These are phyloP conservation scores for Stenopsyche tienmushanensis DNA, from an alignment of 1,140 invertebrate species.

Conservation along the genomic window DNA sequence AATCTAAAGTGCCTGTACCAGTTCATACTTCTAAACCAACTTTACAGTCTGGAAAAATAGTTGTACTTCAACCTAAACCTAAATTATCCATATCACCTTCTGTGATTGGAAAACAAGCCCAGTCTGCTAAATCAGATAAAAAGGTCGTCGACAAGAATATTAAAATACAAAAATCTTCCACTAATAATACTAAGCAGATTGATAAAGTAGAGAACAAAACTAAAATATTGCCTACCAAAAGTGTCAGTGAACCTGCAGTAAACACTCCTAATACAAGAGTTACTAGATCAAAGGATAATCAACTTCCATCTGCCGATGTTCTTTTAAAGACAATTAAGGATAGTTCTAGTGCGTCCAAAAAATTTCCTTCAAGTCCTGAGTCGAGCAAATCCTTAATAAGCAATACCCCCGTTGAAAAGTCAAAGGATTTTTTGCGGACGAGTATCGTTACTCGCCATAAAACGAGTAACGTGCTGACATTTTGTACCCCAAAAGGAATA, in stretches of 20 bases:
- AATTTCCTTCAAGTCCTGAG: constrained; percentile 6
- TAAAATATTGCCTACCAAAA: constrained; percentile 8
- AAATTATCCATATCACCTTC: constrained; percentile 8
- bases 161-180: constrained; percentile 24
- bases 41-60: constrained; percentile 11
- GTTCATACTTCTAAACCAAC: constrained; percentile 19
- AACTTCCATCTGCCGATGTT: constrained; percentile 21
- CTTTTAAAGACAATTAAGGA: constrained; percentile 19
- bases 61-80: constrained; percentile 16
- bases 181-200: constrained; percentile 11
- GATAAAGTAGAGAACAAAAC: constrained; percentile 29
- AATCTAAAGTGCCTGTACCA: constrained; percentile 36
- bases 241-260: background rate
- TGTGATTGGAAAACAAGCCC: background rate
- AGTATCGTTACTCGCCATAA: constrained; percentile 4
- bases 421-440: background rate
- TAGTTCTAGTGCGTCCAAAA: background rate
- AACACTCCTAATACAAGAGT: constrained; percentile 19
- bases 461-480: background rate
- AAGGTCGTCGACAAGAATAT: constrained; percentile 17
- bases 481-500: background rate
- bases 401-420: background rate
- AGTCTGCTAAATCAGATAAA: constrained; percentile 4
- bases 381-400: background rate
- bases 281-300: constrained; percentile 36